Percentiles rank a stretch among this genome's conserved stretches.
Conservation (phyloP, 2,888 invertebrate species). For the Caenorhabditis becei region DNA sequence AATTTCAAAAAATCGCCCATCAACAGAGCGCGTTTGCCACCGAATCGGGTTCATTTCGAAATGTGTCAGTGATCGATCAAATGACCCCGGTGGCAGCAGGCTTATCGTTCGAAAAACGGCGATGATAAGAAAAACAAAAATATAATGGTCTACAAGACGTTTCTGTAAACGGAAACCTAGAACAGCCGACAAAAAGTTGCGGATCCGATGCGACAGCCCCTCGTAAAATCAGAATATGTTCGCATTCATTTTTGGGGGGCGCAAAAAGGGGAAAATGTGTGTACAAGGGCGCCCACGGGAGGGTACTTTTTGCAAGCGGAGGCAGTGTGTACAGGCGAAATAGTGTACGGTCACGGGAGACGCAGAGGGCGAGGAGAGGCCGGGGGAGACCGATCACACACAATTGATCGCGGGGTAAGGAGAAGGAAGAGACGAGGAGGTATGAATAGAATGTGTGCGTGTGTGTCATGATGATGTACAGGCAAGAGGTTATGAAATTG, state of each 20-base stretch:
- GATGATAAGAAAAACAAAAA: background rate
- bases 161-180: too few relatives aligned
- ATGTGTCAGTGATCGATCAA: conserved; percentile 2
- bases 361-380: background rate
- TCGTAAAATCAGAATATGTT: too few relatives aligned
- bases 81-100: background rate
- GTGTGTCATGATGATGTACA: background rate
- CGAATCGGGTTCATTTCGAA: background rate
- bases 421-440: background rate
- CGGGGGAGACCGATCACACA: conserved; percentile 38
- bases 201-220: too few relatives aligned
- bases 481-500: background rate
- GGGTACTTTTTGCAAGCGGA: background rate
- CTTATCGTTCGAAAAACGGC: background rate
- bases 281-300: background rate
- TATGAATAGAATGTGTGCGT: conserved; percentile 17
- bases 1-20: background rate
- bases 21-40: conserved; percentile 10
- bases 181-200: too few relatives aligned
- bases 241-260: background rate
- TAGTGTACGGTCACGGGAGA: background rate
- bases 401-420: conserved; percentile 27
- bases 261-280: background rate
- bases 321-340: background rate
- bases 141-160: too few relatives aligned